Conservation (phyloP, 2,888 invertebrate species). For the Sphaerophoria taeniata region DNA sequence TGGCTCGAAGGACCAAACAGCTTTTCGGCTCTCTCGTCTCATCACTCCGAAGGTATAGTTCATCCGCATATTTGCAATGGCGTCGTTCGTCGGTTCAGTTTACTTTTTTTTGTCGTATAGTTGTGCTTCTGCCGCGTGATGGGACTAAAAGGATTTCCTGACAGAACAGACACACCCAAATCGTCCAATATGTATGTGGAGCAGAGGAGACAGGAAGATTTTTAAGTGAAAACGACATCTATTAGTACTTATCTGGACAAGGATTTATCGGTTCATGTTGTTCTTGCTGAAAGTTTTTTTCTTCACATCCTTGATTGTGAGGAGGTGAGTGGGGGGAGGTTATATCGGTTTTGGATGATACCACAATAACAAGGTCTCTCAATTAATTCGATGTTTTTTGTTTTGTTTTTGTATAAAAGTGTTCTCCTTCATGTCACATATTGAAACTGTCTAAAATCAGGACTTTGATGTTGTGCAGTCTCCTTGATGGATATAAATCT, state of each 20-base stretch:
- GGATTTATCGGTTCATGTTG: conserved; percentile 69
- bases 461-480: conserved; percentile 32
- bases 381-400: conserved; percentile 62
- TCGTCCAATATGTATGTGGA: not conserved
- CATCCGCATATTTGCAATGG: conserved; percentile 47
- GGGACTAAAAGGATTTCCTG: conserved; percentile 46
- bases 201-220: conserved; percentile 13
- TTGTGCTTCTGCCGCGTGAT: conserved; percentile 28
- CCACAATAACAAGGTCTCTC: conserved; percentile 69
- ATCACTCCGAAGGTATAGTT: not conserved
- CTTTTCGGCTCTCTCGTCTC: not conserved
- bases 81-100: conserved; percentile 50
- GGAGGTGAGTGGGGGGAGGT: not conserved
- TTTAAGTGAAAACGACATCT: conserved; percentile 74
- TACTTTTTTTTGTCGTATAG: conserved; percentile 56
- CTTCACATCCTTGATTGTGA: not conserved
- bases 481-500: conserved; percentile 42
- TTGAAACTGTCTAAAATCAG: conserved; percentile 31
- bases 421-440: conserved; percentile 47
- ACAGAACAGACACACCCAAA: conserved; percentile 13
- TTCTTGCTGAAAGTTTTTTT: conserved; percentile 34
- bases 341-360: conserved; percentile 56
- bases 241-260: conserved; percentile 72
- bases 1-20: conserved; percentile 45
- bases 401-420: conserved; percentile 11